Conservation (phyloP, 2,113 vertebrate species). For the Hemiscyllium ocellatum region DNA sequence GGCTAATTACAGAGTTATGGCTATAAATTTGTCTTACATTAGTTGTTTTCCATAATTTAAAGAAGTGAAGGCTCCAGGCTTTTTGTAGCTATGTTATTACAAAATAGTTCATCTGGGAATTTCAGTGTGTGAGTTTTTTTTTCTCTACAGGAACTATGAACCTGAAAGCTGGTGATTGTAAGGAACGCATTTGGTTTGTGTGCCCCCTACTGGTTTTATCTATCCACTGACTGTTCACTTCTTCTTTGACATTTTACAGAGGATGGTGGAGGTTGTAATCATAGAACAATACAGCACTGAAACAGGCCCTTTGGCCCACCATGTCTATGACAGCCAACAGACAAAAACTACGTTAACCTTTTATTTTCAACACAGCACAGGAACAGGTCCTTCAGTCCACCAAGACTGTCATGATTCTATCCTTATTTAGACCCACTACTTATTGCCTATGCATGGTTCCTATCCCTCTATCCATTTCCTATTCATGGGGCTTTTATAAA, state of each 20-base stretch:
- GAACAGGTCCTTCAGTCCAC: too few species aligned
- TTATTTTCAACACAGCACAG: too few species aligned
- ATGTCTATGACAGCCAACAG: too few species aligned
- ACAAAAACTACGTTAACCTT: too few species aligned
- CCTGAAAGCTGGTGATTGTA: neutral
- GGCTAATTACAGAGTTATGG: neutral
- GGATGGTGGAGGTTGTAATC: neutral
- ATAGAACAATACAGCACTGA: too few species aligned
- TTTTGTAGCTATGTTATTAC: slow-evolving; percentile 20
- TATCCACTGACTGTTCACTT: neutral
- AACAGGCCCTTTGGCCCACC: too few species aligned
- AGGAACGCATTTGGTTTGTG: neutral
- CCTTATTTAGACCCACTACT: too few species aligned
- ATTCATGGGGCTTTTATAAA: too few species aligned
- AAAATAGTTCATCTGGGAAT: slow-evolving; percentile 5
- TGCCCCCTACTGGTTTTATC: slow-evolving; percentile 21
- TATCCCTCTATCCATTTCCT: too few species aligned
- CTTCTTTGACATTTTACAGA: neutral
- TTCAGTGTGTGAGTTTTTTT: neutral
- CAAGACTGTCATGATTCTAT: too few species aligned
- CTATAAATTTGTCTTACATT: slow-evolving; percentile 1
- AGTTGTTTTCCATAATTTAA: slow-evolving; percentile 26
- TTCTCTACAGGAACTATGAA: neutral
- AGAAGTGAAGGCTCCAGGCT: neutral
- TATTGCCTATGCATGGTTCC: too few species aligned